These are phyloP conservation scores for Aldrovandia affinis DNA, from an alignment of 2,797 vertebrate genomes.

Conservation along the genomic window DNA sequence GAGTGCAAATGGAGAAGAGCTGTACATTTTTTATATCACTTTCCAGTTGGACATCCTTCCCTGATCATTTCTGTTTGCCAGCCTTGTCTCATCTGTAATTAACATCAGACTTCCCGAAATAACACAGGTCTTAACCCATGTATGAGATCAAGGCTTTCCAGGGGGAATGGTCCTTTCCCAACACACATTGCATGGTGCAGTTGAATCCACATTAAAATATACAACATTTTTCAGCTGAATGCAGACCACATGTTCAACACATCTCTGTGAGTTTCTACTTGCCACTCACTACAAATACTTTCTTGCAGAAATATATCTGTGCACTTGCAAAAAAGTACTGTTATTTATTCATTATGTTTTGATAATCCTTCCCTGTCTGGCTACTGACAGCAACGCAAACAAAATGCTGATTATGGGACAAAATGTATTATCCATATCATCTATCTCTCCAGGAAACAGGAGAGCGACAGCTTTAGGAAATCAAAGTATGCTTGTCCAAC, in stretches of 20 bases:
- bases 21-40: no score
- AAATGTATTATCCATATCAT: constrained; percentile 68
- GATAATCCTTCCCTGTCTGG: constrained; percentile 6
- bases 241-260: not conserved
- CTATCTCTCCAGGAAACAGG: constrained; percentile 58
- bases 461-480: constrained; percentile 57
- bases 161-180: not conserved
- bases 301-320: not conserved
- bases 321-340: not conserved
- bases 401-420: constrained; percentile 65
- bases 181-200: not conserved
- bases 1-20: no score
- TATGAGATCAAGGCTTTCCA: not conserved
- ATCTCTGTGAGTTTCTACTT: not conserved
- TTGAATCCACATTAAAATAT: not conserved
- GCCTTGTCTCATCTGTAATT: no score
- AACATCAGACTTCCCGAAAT: no score
- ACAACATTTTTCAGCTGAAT: not conserved
- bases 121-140: no score
- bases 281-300: not conserved
- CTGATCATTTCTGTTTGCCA: no score
- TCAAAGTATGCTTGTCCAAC: constrained; percentile 50
- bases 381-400: constrained; percentile 59
- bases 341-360: not conserved
- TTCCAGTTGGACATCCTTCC: no score